Evolutionary conservation across 1,140 invertebrate species (phyloP).

Genomic region (Drosophila rhopaloa): DNA sequence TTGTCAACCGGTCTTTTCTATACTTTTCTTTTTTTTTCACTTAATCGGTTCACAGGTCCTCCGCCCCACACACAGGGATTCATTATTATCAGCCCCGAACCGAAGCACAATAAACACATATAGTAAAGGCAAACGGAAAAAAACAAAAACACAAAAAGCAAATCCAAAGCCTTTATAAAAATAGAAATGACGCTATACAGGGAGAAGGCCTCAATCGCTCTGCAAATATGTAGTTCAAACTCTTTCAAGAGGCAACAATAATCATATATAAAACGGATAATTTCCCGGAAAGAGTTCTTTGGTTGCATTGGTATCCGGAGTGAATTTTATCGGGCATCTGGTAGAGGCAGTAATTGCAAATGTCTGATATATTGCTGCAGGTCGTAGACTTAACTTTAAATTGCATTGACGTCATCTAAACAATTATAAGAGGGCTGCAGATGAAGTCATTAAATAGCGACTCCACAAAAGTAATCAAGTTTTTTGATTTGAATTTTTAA

Average conservation of each 20-base stretch:
- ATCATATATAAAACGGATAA: conserved; percentile 18
- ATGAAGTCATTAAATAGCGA: conserved; percentile 32
- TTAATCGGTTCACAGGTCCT: conserved; percentile 8
- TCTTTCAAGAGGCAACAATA: conserved; percentile 5
- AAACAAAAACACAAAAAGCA: conserved; percentile 17
- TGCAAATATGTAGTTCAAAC: conserved; percentile 46
- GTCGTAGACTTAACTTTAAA: conserved; percentile 23
- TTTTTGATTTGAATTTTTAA: conserved; percentile 41
- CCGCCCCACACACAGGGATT: conserved; percentile 23
- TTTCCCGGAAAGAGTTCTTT: conserved; percentile 31
- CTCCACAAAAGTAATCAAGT: conserved; percentile 22
- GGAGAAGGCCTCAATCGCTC: conserved; percentile 25
- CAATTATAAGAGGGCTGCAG: conserved; percentile 5
- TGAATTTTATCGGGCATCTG: conserved; percentile 25
- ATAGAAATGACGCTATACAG: conserved; percentile 75
- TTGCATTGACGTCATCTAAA: conserved; percentile 47
- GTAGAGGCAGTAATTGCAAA: conserved; percentile 27
- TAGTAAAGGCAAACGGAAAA: conserved; percentile 12
- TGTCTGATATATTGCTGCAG: conserved; percentile 41
- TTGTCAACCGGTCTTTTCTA: conserved; percentile 3
- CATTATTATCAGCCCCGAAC: conserved; percentile 53
- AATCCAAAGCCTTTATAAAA: conserved; percentile 67
- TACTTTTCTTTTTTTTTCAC: neutral
- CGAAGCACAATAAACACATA: conserved; percentile 46
- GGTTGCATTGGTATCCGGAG: conserved; percentile 7